Conservation (phyloP, 2,888 invertebrate genomes). For the Caenorhabditis japonica region DNA sequence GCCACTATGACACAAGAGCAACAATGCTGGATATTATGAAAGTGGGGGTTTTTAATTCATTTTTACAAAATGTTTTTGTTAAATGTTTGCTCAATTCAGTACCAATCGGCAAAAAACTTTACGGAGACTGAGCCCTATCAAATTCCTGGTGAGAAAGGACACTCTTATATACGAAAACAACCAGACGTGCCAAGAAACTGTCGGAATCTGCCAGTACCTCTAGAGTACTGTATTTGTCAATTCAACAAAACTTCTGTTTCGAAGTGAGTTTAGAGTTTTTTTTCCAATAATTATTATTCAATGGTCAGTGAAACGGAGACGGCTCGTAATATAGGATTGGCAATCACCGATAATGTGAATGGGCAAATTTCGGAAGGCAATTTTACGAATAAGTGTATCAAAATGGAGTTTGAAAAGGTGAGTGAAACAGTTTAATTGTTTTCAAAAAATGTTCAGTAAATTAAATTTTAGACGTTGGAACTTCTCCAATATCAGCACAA, state of each 20-base stretch:
- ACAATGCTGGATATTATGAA: constrained; percentile 62
- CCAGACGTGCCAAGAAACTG: constrained; percentile 49
- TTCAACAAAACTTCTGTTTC: constrained; percentile 20
- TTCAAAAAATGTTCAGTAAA: background rate
- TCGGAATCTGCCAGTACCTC: constrained; percentile 53
- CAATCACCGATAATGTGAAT: constrained; percentile 27
- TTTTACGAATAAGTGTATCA: constrained; percentile 23
- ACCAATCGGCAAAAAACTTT: constrained; percentile 37
- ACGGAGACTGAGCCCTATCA: constrained; percentile 17
- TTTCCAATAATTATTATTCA: background rate
- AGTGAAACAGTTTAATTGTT: background rate
- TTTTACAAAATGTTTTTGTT: no score
- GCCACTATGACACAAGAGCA: constrained; percentile 63
- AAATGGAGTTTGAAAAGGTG: constrained; percentile 47
- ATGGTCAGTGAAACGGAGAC: constrained; percentile 28
- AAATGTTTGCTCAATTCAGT: constrained; percentile 34
- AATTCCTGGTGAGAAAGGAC: constrained; percentile 49
- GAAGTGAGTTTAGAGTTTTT: constrained; percentile 10
- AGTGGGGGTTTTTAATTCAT: constrained; percentile 30
- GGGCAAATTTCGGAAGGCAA: constrained; percentile 16
- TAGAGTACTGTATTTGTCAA: constrained; percentile 63
- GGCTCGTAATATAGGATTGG: constrained; percentile 18
- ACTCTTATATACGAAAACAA: constrained; percentile 57
- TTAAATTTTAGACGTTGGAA: constrained; percentile 19
- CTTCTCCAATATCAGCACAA: constrained; percentile 20